phyloP scores from a whole-genome alignment of 2,113 vertebrate species.

The Chunga burmeisteri region DNA sequence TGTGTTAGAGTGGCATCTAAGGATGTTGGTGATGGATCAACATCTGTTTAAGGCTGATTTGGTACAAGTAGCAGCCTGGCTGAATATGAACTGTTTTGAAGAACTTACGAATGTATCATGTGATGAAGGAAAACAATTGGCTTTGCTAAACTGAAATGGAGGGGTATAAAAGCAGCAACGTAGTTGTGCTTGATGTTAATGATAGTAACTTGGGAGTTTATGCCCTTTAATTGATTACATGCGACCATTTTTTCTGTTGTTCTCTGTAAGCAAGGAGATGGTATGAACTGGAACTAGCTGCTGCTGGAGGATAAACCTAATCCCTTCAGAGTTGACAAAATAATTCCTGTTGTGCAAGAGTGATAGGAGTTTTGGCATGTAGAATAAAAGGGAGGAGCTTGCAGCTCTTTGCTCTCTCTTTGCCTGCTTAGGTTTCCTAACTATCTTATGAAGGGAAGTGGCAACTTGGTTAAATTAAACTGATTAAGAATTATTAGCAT shows the following conservation, averaged over 20 bases:
- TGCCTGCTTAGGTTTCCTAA: not conserved
- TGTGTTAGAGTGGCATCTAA: not conserved
- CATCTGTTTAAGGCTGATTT: not conserved
- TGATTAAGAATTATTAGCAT: not conserved
- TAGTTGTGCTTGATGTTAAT: not conserved
- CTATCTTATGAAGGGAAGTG: not conserved
- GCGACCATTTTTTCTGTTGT: not conserved
- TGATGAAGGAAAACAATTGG: not conserved
- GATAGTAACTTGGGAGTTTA: not conserved
- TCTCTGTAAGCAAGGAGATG: not conserved
- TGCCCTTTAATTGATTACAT: not conserved
- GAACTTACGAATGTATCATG: not conserved
- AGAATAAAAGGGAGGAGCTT: not conserved
- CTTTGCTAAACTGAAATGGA: not conserved
- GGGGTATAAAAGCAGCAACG: not conserved
- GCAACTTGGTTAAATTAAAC: not conserved
- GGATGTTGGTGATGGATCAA: not conserved
- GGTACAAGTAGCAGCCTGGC: not conserved
- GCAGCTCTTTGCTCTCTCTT: not conserved
- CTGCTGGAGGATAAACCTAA: not conserved
- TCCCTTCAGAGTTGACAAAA: not conserved
- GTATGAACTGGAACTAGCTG: not conserved
- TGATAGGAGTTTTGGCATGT: not conserved
- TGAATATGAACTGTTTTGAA: not conserved
- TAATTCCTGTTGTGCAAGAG: constrained; percentile 32